Conservation (phyloP, 2,113 vertebrate species). For the Crypturellus undulatus region DNA sequence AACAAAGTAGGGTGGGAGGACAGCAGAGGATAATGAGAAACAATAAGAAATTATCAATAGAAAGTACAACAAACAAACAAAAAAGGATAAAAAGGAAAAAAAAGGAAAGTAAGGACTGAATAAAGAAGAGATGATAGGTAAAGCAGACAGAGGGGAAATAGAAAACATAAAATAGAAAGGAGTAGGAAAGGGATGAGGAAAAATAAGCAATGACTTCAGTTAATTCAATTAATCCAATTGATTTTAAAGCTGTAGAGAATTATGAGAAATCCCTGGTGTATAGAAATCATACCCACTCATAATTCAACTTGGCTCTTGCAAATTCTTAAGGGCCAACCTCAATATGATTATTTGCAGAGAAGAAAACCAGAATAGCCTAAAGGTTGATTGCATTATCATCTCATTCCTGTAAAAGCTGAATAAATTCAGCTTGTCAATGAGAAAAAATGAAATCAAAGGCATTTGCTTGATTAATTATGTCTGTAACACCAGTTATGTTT, state of each 20-base stretch:
- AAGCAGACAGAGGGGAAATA: background rate
- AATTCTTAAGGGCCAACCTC: background rate
- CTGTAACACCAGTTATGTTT: background rate
- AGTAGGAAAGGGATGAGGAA: background rate
- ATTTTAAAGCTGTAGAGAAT: background rate
- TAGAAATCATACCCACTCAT: background rate
- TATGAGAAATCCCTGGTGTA: background rate
- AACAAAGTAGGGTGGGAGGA: background rate
- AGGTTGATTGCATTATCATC: background rate
- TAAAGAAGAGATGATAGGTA: background rate
- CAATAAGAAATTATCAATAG: background rate
- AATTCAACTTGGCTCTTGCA: background rate
- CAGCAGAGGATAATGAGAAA: background rate
- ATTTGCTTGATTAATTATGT: background rate
- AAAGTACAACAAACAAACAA: background rate
- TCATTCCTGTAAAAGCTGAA: background rate
- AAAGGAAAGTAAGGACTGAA: background rate
- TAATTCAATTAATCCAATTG: background rate
- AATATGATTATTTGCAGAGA: background rate
- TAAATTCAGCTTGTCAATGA: background rate
- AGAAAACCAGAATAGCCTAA: background rate
- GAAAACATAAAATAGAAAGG: background rate
- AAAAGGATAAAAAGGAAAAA: background rate
- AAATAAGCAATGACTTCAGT: background rate
- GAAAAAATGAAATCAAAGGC: background rate